Conservation (phyloP, 1,140 invertebrate genomes). For the Palaemon carinicauda region DNA sequence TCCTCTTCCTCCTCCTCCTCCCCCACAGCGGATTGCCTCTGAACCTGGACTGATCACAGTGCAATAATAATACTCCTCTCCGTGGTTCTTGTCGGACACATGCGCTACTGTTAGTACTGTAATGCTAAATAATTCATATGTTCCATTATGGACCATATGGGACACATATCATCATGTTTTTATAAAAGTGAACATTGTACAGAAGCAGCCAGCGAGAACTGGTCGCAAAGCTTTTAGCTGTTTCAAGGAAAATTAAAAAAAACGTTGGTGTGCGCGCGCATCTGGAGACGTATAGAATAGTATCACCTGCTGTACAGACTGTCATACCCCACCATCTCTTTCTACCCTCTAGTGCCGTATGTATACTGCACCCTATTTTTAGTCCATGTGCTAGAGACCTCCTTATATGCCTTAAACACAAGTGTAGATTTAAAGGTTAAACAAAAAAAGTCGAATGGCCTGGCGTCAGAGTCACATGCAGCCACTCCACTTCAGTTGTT, state of each 20-base stretch:
- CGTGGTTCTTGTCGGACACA: constrained; percentile 31
- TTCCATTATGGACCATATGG: constrained; percentile 2
- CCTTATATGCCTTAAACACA: constrained; percentile 59
- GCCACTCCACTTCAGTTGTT: constrained; percentile 47
- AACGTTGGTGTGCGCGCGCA: constrained; percentile 4
- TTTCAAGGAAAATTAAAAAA: constrained; percentile 1
- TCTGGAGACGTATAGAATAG: constrained; percentile 38
- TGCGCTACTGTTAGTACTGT: constrained; percentile 39
- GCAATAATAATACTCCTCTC: constrained; percentile 52
- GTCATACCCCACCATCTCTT: constrained; percentile 22
- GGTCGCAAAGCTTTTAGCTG: constrained; percentile 28
- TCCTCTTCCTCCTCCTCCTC: constrained; percentile 10
- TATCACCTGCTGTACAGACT: constrained; percentile 49
- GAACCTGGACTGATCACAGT: constrained; percentile 39
- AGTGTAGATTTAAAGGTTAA: constrained; percentile 56
- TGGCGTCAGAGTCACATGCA: not conserved
- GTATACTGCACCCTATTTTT: constrained; percentile 56
- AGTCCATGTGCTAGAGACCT: constrained; percentile 59
- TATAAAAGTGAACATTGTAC: constrained; percentile 50
- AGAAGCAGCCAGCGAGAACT: constrained; percentile 36
- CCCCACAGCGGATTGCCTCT: constrained; percentile 23
- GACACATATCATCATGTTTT: constrained; percentile 57
- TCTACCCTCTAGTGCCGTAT: constrained; percentile 52
- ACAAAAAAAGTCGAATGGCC: constrained; percentile 6
- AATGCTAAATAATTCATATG: constrained; percentile 22